Percentiles rank a stretch among this genome's conserved stretches.
These are phyloP conservation scores for Oedothorax gibbosus DNA, from an alignment of 1,140 invertebrate species.

Conservation along the genomic window DNA sequence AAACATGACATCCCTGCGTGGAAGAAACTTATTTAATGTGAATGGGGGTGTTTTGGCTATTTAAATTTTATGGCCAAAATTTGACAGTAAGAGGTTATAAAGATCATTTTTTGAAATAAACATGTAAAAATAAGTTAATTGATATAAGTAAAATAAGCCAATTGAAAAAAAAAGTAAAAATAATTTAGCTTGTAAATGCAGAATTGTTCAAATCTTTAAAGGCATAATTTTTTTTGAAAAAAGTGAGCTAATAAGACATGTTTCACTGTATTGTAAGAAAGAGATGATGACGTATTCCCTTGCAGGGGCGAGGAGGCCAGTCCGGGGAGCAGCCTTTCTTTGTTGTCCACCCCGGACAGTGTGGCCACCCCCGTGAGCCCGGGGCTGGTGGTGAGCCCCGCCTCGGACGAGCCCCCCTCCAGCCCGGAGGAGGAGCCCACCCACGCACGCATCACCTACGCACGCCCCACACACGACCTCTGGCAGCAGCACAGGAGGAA, in stretches of 20 bases:
- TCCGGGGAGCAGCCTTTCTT: conserved; percentile 42
- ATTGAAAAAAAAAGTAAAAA: too few species aligned
- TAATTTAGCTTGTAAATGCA: too few species aligned
- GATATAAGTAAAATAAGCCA: too few species aligned
- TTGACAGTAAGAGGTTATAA: too few species aligned
- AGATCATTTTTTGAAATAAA: too few species aligned
- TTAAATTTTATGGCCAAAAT: too few species aligned
- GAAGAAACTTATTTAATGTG: too few species aligned
- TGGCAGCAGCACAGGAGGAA: conserved; percentile 42
- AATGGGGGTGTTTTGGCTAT: too few species aligned
- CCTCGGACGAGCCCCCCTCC: conserved; percentile 39
- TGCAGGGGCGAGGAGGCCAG: not conserved
- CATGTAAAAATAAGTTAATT: too few species aligned
- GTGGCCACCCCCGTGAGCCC: conserved; percentile 53
- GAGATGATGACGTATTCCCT: not conserved
- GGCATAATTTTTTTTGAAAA: too few species aligned
- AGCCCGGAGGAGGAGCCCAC: conserved; percentile 62
- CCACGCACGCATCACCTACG: conserved; percentile 61
- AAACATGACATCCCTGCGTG: too few species aligned
- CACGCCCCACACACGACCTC: conserved; percentile 34
- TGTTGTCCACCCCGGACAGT: conserved; percentile 58
- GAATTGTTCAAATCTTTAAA: too few species aligned
- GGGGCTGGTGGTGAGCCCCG: conserved; percentile 55
- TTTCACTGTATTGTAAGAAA: not conserved
- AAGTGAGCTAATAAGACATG: not conserved